A percentile compares a stretch with the other conserved stretches of the same genome.
Conservation (phyloP, 2,113 vertebrate genomes). For the Melanostigma gelatinosum region DNA sequence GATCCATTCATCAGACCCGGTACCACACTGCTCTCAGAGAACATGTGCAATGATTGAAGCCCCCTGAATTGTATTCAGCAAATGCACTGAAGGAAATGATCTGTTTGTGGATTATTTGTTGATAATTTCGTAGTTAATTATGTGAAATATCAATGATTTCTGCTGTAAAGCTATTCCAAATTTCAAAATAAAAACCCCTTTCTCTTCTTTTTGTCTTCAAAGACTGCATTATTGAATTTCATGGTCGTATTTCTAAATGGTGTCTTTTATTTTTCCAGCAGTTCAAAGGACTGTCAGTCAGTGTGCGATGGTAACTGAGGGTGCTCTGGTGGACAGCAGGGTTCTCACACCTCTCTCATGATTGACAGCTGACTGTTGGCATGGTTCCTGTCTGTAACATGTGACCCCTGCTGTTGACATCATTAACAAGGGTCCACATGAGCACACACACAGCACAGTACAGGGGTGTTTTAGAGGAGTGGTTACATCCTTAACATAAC, state of each 20-base stretch:
- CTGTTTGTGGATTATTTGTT: not conserved
- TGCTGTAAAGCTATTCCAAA: not conserved
- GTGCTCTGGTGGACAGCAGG: constrained; percentile 51
- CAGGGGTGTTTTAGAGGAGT: constrained; percentile 35
- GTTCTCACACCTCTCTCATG: constrained; percentile 51
- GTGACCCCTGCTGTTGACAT: constrained; percentile 76
- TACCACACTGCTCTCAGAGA: not conserved
- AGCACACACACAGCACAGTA: constrained; percentile 30
- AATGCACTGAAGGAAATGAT: constrained; percentile 13
- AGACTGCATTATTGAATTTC: not conserved
- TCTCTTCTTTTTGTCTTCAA: not conserved
- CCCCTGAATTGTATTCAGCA: constrained; percentile 2
- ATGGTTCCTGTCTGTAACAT: constrained; percentile 67
- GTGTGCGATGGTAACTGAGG: constrained; percentile 47
- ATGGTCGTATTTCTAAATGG: not conserved
- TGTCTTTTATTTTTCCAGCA: constrained; percentile 11
- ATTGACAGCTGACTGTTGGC: constrained; percentile 76
- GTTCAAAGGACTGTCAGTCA: constrained; percentile 60
- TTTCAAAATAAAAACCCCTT: constrained; percentile 41
- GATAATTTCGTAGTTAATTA: constrained; percentile 12
- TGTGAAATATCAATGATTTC: constrained; percentile 17
- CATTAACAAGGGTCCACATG: constrained; percentile 62
- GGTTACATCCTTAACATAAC: constrained; percentile 64
- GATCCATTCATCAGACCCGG: constrained; percentile 37
- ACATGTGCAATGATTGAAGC: not conserved